These are phyloP conservation scores for Picus viridis DNA, from an alignment of 2,797 vertebrate genomes.

Conservation along the genomic window DNA sequence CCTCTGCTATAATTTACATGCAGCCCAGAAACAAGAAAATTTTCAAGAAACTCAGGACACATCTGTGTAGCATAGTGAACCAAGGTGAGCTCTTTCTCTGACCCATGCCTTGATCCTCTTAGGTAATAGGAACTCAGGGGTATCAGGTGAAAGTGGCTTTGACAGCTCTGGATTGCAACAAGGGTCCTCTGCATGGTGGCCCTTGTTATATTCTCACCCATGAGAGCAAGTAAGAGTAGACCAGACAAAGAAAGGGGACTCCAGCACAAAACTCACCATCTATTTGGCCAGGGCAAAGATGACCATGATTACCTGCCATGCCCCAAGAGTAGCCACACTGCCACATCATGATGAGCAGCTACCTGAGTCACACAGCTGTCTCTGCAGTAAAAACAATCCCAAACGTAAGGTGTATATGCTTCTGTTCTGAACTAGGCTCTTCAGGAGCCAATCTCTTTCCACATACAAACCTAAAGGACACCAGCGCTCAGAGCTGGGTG, in stretches of 20 bases:
- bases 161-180: not conserved
- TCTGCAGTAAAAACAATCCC: not conserved
- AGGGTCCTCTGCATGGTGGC: rapidly evolving
- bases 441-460: not conserved
- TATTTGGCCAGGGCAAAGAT: not conserved
- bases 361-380: not conserved
- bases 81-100: not conserved
- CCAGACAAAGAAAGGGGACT: not conserved
- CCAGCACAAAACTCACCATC: not conserved
- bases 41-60: not conserved
- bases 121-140: not conserved
- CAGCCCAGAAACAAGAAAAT: not conserved
- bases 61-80: not conserved
- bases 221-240: not conserved
- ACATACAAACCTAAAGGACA: not conserved
- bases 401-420: not conserved
- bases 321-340: not conserved
- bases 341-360: not conserved
- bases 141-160: not conserved
- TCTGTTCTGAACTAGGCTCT: not conserved
- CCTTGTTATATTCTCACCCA: not conserved
- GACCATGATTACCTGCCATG: not conserved
- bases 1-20: not conserved
- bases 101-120: not conserved
- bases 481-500: not conserved